A percentile compares a stretch with the other conserved stretches of the same genome.
phyloP scores from a whole-genome alignment of 53 echinoderm and acorn worm genomes.

The Echinometra lucunter region DNA sequence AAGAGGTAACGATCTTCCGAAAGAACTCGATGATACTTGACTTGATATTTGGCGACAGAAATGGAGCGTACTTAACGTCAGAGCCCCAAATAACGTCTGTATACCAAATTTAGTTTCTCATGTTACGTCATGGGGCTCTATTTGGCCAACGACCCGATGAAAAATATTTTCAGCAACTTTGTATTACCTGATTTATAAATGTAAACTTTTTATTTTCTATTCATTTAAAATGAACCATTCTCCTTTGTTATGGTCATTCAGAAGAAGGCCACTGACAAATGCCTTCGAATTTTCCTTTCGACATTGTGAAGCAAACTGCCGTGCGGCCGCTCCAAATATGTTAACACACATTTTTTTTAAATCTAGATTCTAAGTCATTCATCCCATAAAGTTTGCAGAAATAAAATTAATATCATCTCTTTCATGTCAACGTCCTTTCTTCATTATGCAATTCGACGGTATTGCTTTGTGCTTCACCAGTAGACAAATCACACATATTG shows the following conservation, averaged over 20 bases:
- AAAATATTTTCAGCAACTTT: background rate
- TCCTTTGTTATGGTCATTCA: background rate
- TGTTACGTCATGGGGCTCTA: background rate
- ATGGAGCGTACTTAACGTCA: background rate
- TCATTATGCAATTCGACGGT: too few relatives aligned
- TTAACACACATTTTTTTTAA: too few relatives aligned
- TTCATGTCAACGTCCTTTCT: background rate
- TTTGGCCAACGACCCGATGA: background rate
- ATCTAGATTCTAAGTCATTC: background rate
- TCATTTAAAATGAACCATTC: background rate
- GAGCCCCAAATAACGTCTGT: background rate
- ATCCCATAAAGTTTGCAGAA: background rate
- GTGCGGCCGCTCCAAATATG: background rate
- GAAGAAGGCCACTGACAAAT: background rate
- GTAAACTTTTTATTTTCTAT: too few relatives aligned
- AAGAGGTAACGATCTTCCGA: background rate
- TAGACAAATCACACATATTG: too few relatives aligned
- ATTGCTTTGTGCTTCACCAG: too few relatives aligned
- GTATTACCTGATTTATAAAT: too few relatives aligned
- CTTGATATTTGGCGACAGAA: background rate
- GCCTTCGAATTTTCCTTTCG: background rate
- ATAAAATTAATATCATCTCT: background rate
- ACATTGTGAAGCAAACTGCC: background rate
- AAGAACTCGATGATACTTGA: background rate
- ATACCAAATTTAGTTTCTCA: background rate